phyloP scores from a whole-genome alignment of 2,113 vertebrate genomes.

The Ellobius talpinus region DNA sequence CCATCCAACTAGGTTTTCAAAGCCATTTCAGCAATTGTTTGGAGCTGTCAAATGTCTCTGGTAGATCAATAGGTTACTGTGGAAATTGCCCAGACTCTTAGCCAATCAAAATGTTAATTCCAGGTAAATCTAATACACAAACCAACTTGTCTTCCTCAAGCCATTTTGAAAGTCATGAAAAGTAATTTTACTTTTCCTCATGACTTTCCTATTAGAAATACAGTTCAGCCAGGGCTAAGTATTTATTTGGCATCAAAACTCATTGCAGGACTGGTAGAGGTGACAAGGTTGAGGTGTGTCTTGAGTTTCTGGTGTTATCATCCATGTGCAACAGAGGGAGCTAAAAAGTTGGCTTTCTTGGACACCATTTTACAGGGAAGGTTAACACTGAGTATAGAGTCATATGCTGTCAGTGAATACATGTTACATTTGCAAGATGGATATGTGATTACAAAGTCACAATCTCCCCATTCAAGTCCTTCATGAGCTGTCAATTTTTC shows the following conservation, averaged over 20 bases:
- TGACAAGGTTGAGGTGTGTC: not conserved
- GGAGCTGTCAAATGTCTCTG: conserved; percentile 86
- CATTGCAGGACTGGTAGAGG: not conserved
- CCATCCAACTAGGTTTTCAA: conserved; percentile 84
- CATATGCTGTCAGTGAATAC: not conserved
- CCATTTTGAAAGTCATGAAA: conserved; percentile 86
- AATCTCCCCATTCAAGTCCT: conserved; percentile 9
- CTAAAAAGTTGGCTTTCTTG: not conserved
- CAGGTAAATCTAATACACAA: conserved; percentile 86
- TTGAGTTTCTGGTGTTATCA: not conserved
- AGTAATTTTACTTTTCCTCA: conserved; percentile 81
- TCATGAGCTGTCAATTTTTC: conserved; percentile 1
- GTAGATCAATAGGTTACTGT: conserved; percentile 85
- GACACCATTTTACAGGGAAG: not conserved
- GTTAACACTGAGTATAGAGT: not conserved
- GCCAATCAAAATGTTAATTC: conserved; percentile 89
- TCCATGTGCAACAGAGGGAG: not conserved
- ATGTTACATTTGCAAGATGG: not conserved
- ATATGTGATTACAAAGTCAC: conserved; percentile 42
- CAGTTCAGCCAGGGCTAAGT: conserved; percentile 69
- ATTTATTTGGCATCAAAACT: conserved; percentile 39
- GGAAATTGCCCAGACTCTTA: conserved; percentile 83
- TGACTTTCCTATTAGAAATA: conserved; percentile 75
- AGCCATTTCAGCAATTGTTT: conserved; percentile 86
- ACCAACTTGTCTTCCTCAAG: conserved; percentile 84